Evolutionary conservation across 2,113 vertebrate genomes (phyloP).

Genomic region (Cinclus cinclus): DNA sequence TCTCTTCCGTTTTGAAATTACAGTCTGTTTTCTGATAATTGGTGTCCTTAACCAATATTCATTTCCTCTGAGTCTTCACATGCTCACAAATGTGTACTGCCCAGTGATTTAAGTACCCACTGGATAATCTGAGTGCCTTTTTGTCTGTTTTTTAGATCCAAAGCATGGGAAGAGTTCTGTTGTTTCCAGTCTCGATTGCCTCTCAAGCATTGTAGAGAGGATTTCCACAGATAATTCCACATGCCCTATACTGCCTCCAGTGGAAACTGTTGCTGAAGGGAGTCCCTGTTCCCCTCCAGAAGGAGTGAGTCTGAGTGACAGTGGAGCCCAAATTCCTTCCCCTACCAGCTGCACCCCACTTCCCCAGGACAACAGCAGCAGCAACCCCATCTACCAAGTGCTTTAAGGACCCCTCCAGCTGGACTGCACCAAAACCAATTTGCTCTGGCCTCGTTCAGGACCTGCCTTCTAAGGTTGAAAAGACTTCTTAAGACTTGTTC

Average conservation of each 20-base stretch:
- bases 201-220: slow-evolving; percentile 97
- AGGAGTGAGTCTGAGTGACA: slow-evolving; percentile 61
- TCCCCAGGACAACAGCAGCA: slow-evolving; percentile 74
- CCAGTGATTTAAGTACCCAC: not conserved
- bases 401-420: slow-evolving; percentile 75
- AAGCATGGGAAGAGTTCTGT: slow-evolving; percentile 82
- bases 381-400: slow-evolving; percentile 89
- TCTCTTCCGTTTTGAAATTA: not conserved
- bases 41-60: not conserved
- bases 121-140: not conserved
- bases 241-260: slow-evolving; percentile 70
- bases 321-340: slow-evolving; percentile 60
- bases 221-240: slow-evolving; percentile 90
- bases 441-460: not conserved
- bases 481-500: slow-evolving; percentile 26
- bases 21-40: not conserved
- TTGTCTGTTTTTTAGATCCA: slow-evolving; percentile 67
- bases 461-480: slow-evolving; percentile 10
- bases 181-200: slow-evolving; percentile 93
- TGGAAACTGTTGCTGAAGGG: slow-evolving; percentile 71
- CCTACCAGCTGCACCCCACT: slow-evolving; percentile 71
- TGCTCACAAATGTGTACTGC: not conserved
- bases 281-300: slow-evolving; percentile 75
- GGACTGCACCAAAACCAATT: not conserved
- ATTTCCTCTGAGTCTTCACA: not conserved